Evolutionary conservation across 2,797 vertebrate species (phyloP).

Genomic region (Cichlasoma orientale): DNA sequence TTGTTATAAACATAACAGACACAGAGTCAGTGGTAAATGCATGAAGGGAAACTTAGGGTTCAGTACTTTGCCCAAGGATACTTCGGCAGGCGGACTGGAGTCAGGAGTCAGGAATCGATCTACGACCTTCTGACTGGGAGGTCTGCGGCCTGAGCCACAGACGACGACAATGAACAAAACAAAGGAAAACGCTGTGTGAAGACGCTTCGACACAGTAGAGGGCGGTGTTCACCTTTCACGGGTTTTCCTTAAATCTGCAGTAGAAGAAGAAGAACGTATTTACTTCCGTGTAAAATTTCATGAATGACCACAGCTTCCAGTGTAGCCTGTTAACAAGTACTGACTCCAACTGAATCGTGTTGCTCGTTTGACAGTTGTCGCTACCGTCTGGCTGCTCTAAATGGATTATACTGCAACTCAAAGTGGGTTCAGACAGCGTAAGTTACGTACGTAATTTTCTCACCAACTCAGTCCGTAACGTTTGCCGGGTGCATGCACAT

Average conservation of each 20-base stretch:
- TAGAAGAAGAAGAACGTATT: neutral
- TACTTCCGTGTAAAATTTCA: slow-evolving; percentile 54
- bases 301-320: slow-evolving; percentile 45
- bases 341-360: neutral
- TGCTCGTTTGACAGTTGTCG: neutral
- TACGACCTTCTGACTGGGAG: too few species aligned
- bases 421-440: slow-evolving; percentile 83
- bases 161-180: neutral
- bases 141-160: neutral
- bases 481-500: neutral
- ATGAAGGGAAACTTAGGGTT: too few species aligned
- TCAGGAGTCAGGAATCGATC: too few species aligned
- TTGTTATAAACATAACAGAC: neutral
- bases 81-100: too few species aligned
- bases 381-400: neutral
- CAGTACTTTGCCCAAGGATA: too few species aligned
- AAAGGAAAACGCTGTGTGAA: neutral
- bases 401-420: slow-evolving; percentile 77
- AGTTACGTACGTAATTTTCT: slow-evolving; percentile 80
- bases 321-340: neutral
- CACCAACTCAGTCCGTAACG: neutral
- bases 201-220: neutral
- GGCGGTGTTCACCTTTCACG: neutral
- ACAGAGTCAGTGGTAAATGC: too few species aligned
- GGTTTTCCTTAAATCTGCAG: neutral